Base-by-base conservation (phyloP, 2,888 invertebrate species). In the Empis stercorea region DNA sequence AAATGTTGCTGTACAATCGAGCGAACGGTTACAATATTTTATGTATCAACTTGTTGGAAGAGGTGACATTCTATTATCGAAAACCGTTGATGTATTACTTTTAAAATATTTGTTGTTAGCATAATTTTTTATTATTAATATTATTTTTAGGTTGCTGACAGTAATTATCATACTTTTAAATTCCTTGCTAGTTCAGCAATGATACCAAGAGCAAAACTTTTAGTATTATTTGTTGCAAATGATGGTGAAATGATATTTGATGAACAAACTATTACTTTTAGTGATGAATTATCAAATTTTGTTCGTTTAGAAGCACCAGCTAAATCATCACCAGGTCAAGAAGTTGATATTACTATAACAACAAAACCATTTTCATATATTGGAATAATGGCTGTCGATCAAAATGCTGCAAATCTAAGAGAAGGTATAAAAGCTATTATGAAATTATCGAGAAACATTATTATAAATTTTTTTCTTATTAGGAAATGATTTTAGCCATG, bases 291-390 rank as follows among this genome's bases (percentile, higher is more conserved):
- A 46, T 81, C 85, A 59, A 92, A 93, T 63, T 80, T 82, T 64
- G 84, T 87, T 67, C 71, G 74, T 45, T 73, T 87, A 5, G 76
- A 80, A 55, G 71, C 83, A 0, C 76, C 76, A 3, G 52, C 74
- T 4, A 78, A 81, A 63, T 80, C 81, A 1, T 79, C 81, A 32
- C 93, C 93, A 1, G 87, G 86, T 40, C 78, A 82, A 36, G 76
- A 82, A 51, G 80, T 94, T 9, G 85, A 88, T 57, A 74, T 96
- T 14, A 76, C 79, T 1, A 80, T 95, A 40, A 74, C 77, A 11
- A 84, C 94, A 0, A 87, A 86, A 59, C 84, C 92, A 0, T 86
- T 91, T 58, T 89, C 95, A 0, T 82, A 84, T 57, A 83, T 94
- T 16, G 92, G 89, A 5, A 70, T 96, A n/a, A 73, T 94, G 59